These are phyloP conservation scores for Eulemur mongoz DNA, from an alignment of 2,797 vertebrate species.

Conservation along the genomic window DNA sequence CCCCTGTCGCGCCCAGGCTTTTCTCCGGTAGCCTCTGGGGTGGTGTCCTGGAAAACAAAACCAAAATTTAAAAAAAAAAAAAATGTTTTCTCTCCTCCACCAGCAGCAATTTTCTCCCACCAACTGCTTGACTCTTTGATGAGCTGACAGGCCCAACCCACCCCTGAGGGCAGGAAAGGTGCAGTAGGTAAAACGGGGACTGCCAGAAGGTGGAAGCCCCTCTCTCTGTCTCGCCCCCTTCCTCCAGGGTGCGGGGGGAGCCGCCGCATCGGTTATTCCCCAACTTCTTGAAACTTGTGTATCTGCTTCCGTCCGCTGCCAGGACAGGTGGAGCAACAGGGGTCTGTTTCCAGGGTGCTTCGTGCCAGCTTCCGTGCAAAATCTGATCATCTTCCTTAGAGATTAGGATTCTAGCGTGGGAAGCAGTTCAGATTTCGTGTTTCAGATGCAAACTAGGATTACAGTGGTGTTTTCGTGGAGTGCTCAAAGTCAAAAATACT, in stretches of 20 bases:
- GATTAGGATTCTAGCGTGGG: not conserved
- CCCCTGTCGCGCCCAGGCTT: not conserved
- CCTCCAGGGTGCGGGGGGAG: not conserved
- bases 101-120: not conserved
- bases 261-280: not conserved
- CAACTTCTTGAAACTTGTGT: constrained; percentile 58
- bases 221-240: too few relatives aligned
- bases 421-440: not conserved
- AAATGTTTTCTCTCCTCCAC: not conserved
- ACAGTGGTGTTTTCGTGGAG: not conserved
- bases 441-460: not conserved
- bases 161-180: not conserved
- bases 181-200: rapidly evolving
- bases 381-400: constrained; percentile 18
- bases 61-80: not conserved
- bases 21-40: not conserved
- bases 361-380: constrained; percentile 14
- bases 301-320: not conserved
- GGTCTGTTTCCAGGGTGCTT: not conserved
- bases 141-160: not conserved
- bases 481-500: not conserved
- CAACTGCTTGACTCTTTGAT: not conserved
- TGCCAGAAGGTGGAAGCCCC: not conserved
- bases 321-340: not conserved
- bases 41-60: not conserved